phyloP scores from a whole-genome alignment of 2,797 vertebrate species.

The Amblyopsis hoosieri region DNA sequence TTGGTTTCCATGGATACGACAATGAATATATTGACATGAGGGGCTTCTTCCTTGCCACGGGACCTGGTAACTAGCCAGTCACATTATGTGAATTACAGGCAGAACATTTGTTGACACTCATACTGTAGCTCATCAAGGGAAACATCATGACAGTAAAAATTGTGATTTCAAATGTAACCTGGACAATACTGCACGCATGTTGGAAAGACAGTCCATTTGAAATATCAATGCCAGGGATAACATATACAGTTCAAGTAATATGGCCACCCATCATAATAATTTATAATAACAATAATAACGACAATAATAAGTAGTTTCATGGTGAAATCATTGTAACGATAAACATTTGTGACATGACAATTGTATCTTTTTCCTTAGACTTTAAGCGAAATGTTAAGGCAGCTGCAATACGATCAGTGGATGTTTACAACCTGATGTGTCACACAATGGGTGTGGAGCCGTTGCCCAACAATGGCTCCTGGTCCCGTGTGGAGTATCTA shows the following conservation, averaged over 20 bases:
- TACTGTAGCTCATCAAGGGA: no score
- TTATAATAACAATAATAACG: no score
- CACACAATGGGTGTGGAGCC: conserved; percentile 79
- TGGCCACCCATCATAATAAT: no score
- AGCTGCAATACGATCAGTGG: conserved; percentile 85
- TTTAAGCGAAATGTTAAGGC: conserved; percentile 86
- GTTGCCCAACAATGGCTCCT: conserved; percentile 94
- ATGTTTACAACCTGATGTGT: conserved; percentile 95
- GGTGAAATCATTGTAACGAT: neutral
- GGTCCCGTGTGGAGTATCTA: conserved; percentile 87
- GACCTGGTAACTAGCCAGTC: conserved; percentile 80
- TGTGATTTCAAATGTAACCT: no score
- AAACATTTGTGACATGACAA: neutral
- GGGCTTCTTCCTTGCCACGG: conserved; percentile 88
- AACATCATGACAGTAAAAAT: no score
- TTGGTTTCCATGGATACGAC: conserved; percentile 96
- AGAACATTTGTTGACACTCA: no score
- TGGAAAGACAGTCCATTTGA: no score
- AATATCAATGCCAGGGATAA: no score
- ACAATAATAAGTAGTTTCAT: neutral
- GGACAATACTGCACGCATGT: no score
- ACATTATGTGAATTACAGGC: no score
- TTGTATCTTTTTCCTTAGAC: conserved; percentile 72
- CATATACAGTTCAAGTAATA: no score
- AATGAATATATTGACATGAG: conserved; percentile 92